Evolutionary conservation across 2,888 invertebrate species (phyloP).

Genomic region (Drosophila cognata): DNA sequence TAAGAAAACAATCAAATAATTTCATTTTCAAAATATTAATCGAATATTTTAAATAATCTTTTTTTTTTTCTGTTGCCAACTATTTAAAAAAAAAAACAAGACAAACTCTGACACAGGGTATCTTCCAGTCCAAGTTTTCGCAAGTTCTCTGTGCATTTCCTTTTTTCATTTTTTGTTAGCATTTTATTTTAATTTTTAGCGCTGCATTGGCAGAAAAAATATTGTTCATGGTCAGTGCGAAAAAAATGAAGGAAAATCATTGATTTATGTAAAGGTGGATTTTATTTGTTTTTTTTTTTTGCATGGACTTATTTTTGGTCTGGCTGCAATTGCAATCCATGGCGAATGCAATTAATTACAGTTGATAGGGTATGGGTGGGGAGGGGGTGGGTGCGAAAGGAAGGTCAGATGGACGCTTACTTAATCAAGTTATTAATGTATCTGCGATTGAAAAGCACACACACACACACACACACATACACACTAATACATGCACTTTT

Average conservation of each 20-base stretch:
- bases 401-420: conserved; percentile 8
- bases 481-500: conserved; percentile 5
- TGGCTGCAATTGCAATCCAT: conserved; percentile 49
- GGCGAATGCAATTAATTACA: conserved; percentile 60
- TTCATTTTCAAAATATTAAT: not conserved
- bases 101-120: not conserved
- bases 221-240: conserved; percentile 22
- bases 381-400: not conserved
- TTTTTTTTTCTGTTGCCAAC: not conserved
- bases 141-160: conserved; percentile 11
- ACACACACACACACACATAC: not conserved
- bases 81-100: too few species aligned
- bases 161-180: conserved; percentile 20
- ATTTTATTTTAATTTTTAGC: conserved; percentile 50
- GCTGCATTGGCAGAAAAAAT: conserved; percentile 66
- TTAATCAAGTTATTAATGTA: conserved; percentile 72
- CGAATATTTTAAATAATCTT: not conserved
- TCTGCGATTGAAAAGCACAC: conserved; percentile 29
- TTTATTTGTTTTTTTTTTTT: conserved; percentile 5
- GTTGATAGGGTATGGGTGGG: not conserved
- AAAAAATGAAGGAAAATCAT: conserved; percentile 17
- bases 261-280: conserved; percentile 43
- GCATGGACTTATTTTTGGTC: conserved; percentile 13
- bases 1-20: not conserved
- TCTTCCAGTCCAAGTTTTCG: not conserved